These are phyloP conservation scores for Abrostola tripartita DNA, from an alignment of 2,888 invertebrate genomes.

Conservation along the genomic window DNA sequence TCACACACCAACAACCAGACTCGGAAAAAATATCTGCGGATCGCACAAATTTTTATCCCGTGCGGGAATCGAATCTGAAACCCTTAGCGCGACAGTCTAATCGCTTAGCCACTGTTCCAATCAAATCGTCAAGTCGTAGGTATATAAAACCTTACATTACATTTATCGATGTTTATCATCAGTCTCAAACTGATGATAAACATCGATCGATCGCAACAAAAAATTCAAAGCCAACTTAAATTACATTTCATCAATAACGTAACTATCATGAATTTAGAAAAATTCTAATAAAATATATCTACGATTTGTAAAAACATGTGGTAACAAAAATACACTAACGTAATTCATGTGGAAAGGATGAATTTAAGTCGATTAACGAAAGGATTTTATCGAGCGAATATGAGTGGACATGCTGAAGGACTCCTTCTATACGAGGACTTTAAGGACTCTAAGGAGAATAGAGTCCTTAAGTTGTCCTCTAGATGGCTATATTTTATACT, in stretches of 20 bases:
- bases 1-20: too few relatives aligned
- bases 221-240: neutral
- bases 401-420: constrained; percentile 13
- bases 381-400: constrained; percentile 15
- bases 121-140: too few relatives aligned
- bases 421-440: neutral
- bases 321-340: constrained; percentile 4
- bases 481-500: constrained; percentile 11
- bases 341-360: constrained; percentile 8
- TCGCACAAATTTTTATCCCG: too few relatives aligned
- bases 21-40: too few relatives aligned
- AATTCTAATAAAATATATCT: neutral
- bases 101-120: too few relatives aligned
- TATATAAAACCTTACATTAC: too few relatives aligned
- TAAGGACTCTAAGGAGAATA: neutral
- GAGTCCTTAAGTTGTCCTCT: constrained; percentile 1
- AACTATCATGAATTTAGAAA: neutral
- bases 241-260: neutral
- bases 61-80: too few relatives aligned
- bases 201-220: too few relatives aligned
- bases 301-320: constrained; percentile 1
- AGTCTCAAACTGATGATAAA: too few relatives aligned
- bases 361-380: constrained; percentile 36
- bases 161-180: neutral
- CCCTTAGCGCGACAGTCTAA: too few relatives aligned